A percentile compares a stretch with the other conserved stretches of the same genome.
These are phyloP conservation scores for Phymanthus crucifer DNA, from an alignment of 92 coral and sea anemone genomes.

Conservation along the genomic window DNA sequence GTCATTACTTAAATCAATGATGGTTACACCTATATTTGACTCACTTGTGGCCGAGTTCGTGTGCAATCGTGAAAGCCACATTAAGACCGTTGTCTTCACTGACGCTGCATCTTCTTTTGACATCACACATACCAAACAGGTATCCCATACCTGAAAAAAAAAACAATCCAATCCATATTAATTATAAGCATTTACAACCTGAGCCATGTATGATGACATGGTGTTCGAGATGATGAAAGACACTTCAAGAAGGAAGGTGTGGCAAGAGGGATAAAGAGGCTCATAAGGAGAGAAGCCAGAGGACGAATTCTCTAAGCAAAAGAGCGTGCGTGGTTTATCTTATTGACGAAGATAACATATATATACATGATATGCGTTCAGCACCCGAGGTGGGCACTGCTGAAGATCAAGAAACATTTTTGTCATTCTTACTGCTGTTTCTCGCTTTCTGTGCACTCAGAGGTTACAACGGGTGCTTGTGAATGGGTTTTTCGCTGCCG, in stretches of 20 bases:
- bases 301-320: no score
- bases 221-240: no score
- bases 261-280: no score
- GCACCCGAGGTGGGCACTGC: neutral
- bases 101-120: conserved; percentile 78
- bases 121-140: conserved; percentile 90
- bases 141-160: conserved; percentile 74
- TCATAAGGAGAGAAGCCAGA: no score
- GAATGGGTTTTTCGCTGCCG: no score
- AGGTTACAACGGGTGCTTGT: no score
- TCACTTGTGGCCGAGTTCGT: conserved; percentile 96
- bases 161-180: neutral
- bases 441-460: no score
- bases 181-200: neutral
- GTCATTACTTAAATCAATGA: neutral
- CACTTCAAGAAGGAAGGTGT: no score
- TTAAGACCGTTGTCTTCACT: conserved; percentile 90
- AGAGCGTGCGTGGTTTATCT: no score
- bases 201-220: neutral
- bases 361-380: neutral
- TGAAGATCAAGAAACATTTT: neutral
- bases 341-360: neutral
- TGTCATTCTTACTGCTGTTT: neutral
- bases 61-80: conserved; percentile 93
- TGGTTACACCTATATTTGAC: neutral